These are phyloP conservation scores for Stichopus chloronotus DNA, from an alignment of 35 echinoderm and acorn worm genomes.

Conservation along the genomic window DNA sequence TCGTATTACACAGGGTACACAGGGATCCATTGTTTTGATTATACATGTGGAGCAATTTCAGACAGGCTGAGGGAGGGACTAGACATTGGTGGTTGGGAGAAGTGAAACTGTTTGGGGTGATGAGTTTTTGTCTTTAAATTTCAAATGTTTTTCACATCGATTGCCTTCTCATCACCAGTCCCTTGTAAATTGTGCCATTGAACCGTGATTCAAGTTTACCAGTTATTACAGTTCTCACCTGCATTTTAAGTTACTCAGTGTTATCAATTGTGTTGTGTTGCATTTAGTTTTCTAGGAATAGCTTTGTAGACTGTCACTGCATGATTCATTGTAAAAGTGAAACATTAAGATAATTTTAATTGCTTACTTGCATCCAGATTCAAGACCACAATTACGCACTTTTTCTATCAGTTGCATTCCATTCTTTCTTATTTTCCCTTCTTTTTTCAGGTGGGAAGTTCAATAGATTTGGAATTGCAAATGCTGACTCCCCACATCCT, in stretches of 20 bases:
- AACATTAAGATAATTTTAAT: background rate
- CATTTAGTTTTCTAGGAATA: background rate
- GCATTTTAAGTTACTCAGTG: background rate
- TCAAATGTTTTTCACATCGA: no score
- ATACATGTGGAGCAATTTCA: no score
- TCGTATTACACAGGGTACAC: no score
- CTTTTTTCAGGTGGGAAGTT: background rate
- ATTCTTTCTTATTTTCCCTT: background rate
- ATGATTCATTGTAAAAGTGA: background rate
- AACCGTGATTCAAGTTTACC: no score
- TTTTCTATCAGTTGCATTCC: background rate
- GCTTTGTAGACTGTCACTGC: background rate
- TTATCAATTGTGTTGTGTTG: background rate
- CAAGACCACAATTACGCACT: background rate
- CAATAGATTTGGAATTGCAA: background rate
- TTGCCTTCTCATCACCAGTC: no score
- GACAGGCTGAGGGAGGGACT: no score
- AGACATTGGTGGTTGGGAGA: no score
- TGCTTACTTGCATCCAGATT: background rate
- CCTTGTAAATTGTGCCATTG: no score
- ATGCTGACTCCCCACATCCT: constrained; percentile 18
- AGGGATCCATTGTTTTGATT: no score
- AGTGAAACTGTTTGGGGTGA: no score
- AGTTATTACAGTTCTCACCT: no score
- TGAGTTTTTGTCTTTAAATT: no score